Conservation (phyloP, 2,888 invertebrate genomes). For the Eledona agricola region DNA sequence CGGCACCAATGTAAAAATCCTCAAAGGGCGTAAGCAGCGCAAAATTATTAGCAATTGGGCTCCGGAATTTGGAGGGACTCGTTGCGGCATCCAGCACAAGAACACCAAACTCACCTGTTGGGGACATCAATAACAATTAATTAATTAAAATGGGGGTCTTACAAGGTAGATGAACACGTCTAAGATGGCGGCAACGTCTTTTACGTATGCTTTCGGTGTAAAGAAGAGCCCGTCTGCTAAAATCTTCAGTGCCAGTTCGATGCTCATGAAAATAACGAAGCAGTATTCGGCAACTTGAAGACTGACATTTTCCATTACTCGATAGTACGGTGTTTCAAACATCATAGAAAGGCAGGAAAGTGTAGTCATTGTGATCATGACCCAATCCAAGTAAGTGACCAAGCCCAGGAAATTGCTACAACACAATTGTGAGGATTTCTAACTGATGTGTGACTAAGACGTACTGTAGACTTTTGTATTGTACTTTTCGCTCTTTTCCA, state of each 20-base stretch:
- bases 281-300: slow-evolving; percentile 96
- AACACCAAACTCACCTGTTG: slow-evolving; percentile 97
- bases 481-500: slow-evolving; percentile 95
- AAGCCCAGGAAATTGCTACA: slow-evolving; percentile 94
- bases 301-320: slow-evolving; percentile 94
- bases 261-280: slow-evolving; percentile 98
- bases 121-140: too few species aligned
- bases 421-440: slow-evolving; percentile 41
- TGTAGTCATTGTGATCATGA: slow-evolving; percentile 98
- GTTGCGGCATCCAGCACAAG: slow-evolving; percentile 94
- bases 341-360: slow-evolving; percentile 98
- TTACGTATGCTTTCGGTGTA: slow-evolving; percentile 97
- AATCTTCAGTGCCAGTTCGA: slow-evolving; percentile 94
- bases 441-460: slow-evolving; percentile 58
- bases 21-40: slow-evolving; percentile 92
- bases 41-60: slow-evolving; percentile 97
- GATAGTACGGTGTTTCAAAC: slow-evolving; percentile 94
- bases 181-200: slow-evolving; percentile 95
- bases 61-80: slow-evolving; percentile 91
- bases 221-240: slow-evolving; percentile 98
- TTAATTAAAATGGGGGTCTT: slow-evolving; percentile 37
- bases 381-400: slow-evolving; percentile 99
- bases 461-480: slow-evolving; percentile 97
- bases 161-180: slow-evolving; percentile 98
- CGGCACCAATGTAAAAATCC: slow-evolving; percentile 98